Conservation (phyloP, 2,797 vertebrate genomes). For the Galago senegalensis region DNA sequence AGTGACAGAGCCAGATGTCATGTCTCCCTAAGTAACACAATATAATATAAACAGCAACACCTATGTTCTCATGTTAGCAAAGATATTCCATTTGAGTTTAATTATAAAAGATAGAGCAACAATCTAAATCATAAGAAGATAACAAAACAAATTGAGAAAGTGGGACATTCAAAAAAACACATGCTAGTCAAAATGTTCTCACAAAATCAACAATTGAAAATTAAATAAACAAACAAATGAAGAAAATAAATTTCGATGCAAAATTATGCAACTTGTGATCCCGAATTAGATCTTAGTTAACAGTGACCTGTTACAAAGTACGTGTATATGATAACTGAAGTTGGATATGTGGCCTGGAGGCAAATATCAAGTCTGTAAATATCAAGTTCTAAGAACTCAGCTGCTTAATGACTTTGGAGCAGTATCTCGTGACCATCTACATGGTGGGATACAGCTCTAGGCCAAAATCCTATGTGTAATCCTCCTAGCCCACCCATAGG, state of each 20-base stretch:
- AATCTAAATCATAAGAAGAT: not conserved
- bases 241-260: not conserved
- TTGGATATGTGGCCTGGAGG: not conserved
- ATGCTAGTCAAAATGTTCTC: not conserved
- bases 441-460: not conserved
- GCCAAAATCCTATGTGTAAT: not conserved
- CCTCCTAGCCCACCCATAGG: not conserved
- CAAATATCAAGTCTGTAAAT: conserved; percentile 7
- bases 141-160: not conserved
- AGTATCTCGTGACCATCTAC: not conserved
- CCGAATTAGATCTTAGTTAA: not conserved
- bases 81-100: not conserved
- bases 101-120: not conserved
- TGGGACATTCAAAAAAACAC: not conserved
- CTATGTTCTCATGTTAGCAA: not conserved
- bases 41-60: not conserved
- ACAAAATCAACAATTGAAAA: not conserved
- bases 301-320: not conserved
- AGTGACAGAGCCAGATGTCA: not conserved
- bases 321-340: not conserved
- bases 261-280: not conserved
- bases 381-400: not conserved
- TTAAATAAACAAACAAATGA: not conserved
- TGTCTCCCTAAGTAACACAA: not conserved
- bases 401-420: not conserved